These are phyloP conservation scores for Equus quagga DNA, from an alignment of 2,113 vertebrate genomes.

Conservation along the genomic window DNA sequence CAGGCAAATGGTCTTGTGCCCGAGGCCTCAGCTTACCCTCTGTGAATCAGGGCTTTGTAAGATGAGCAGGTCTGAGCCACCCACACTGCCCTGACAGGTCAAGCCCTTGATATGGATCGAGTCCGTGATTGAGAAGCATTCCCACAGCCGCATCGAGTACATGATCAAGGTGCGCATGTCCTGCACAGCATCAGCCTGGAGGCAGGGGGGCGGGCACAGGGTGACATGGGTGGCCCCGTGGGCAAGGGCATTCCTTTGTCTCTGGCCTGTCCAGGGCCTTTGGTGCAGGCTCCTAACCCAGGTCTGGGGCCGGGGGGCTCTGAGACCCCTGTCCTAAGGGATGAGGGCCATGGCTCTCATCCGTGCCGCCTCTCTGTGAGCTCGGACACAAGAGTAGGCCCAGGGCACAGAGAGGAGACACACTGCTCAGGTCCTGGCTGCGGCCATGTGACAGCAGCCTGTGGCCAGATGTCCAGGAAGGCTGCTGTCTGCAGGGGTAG, in stretches of 20 bases:
- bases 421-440: background rate
- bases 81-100: slow-evolving; percentile 86
- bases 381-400: background rate
- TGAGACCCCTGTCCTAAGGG: background rate
- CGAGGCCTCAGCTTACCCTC: background rate
- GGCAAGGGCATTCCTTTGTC: background rate
- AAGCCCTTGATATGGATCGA: slow-evolving; percentile 99
- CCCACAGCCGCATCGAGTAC: slow-evolving; percentile 98
- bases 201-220: accelerated
- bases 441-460: background rate
- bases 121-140: slow-evolving; percentile 99
- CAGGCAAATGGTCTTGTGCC: background rate
- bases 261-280: background rate
- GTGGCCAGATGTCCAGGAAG: background rate
- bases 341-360: background rate
- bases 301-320: too few species aligned
- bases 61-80: slow-evolving; percentile 80
- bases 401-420: background rate
- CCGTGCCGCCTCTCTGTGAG: background rate
- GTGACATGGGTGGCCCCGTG: accelerated
- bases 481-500: background rate
- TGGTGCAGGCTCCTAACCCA: background rate
- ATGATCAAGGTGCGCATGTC: slow-evolving; percentile 95
- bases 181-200: accelerated
- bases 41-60: background rate